These are phyloP conservation scores for Chaenogobius annularis DNA, from an alignment of 2,113 vertebrate genomes.

Conservation along the genomic window DNA sequence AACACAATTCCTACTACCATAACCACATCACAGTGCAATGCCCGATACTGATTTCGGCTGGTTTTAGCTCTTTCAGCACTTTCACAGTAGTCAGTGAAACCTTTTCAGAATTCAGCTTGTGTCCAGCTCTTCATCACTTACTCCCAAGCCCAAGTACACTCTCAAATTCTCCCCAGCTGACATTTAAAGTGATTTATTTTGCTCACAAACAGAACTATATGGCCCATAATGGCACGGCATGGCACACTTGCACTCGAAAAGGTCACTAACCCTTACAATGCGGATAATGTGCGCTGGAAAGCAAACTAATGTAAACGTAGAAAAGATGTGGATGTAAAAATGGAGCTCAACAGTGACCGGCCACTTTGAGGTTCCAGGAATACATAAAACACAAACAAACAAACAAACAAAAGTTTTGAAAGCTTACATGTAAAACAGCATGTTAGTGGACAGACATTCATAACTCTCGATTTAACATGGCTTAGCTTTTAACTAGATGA, in stretches of 20 bases:
- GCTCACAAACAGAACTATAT: constrained; percentile 7
- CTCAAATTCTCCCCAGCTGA: constrained; percentile 1
- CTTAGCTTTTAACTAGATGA: too few relatives aligned
- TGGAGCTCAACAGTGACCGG: neutral
- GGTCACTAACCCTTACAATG: neutral
- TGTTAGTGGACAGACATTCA: too few relatives aligned
- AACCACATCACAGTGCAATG: neutral
- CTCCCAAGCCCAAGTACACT: neutral
- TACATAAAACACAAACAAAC: too few relatives aligned
- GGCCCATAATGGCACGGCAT: neutral
- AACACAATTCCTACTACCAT: neutral
- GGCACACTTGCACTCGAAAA: neutral
- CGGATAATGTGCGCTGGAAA: neutral
- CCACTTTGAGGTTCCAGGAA: too few relatives aligned
- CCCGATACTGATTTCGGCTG: neutral
- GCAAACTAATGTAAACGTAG: neutral
- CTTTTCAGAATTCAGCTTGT: neutral
- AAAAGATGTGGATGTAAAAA: neutral
- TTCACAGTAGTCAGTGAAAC: neutral
- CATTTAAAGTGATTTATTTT: constrained; percentile 14
- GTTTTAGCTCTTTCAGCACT: neutral
- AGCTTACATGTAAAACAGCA: too few relatives aligned
- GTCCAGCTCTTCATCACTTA: neutral
- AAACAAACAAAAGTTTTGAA: too few relatives aligned
- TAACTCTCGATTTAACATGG: too few relatives aligned